A percentile compares a stretch with the other conserved stretches of the same genome.
Evolutionary conservation across 2,113 vertebrate species (phyloP).

Genomic region (Anarrhichthys ocellatus): DNA sequence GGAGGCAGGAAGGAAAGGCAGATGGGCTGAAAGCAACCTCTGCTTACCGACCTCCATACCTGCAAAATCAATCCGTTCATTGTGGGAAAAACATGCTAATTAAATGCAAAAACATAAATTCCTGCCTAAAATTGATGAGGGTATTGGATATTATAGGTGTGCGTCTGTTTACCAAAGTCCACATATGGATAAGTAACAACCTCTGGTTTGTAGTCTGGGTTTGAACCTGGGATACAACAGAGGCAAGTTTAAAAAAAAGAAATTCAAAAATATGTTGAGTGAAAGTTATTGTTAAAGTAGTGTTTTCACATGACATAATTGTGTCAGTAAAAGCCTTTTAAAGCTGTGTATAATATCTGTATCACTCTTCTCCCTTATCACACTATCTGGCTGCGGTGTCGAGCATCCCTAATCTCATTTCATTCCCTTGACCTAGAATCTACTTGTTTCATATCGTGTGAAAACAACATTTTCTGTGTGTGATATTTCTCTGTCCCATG

Average conservation of each 20-base stretch:
- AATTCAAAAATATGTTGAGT: background rate
- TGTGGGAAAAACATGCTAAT: background rate
- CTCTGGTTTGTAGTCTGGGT: slow-evolving; percentile 85
- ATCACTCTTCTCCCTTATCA: slow-evolving; percentile 39
- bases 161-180: slow-evolving; percentile 89
- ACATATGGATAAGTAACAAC: slow-evolving; percentile 89
- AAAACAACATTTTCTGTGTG: slow-evolving; percentile 29
- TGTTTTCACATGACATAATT: background rate
- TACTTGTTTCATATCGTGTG: slow-evolving; percentile 13
- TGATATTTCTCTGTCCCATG: slow-evolving; percentile 1
- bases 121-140: background rate
- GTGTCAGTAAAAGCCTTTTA: background rate
- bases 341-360: background rate
- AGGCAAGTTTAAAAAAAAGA: background rate
- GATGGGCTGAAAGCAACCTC: slow-evolving; percentile 89
- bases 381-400: slow-evolving; percentile 7
- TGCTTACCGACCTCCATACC: slow-evolving; percentile 93
- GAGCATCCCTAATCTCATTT: slow-evolving; percentile 38
- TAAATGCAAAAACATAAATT: background rate
- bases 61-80: slow-evolving; percentile 39
- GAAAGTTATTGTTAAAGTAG: background rate
- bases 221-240: slow-evolving; percentile 69
- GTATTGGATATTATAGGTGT: background rate
- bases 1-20: slow-evolving; percentile 88
- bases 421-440: slow-evolving; percentile 62